Evolutionary conservation across 1,140 invertebrate genomes (phyloP), one percentile per base, ranked within the genome.

Genomic region (Holotrichia oblita): DNA sequence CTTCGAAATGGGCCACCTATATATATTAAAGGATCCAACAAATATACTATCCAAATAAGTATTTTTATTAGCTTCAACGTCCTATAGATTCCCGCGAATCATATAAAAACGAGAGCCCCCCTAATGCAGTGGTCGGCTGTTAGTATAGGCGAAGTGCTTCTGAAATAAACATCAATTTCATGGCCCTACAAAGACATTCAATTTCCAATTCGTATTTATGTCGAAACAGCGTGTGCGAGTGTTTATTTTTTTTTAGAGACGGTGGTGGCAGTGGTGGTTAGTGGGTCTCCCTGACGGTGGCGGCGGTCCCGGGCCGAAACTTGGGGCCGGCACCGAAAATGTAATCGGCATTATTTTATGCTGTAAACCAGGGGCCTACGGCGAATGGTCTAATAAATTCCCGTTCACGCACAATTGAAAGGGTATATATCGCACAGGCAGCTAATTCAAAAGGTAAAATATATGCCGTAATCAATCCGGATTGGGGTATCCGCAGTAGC

Each of bases 341-440:
- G 48, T 55, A 55, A 55, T 55, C 48, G 48, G 48, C 48, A 55
- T 55, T 55, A 55, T 55, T 55, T 55, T 55, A 55, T 17, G 48
- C 17, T 55, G 48, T 55, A 55, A 55, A 55, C 48, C 48, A 55
- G 48, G n/a, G 48, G 48, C 48, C 48, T 55, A 55, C 27, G 12
- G 6, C 48, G 48, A 55, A 55, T 55, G 48, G 48, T 6, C 48
- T 17, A 55, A 55, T 55, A 55, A 55, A 55, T 55, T 55, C 48
- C 48, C 48, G 48, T 55, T 55, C 48, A 55, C 48, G 48, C 48
- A 55, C 48, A 55, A 55, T 55, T 55, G 48, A 55, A 55, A 55
- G 48, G 48, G 14, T 55, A 55, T 55, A 55, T 55, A 55, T 55
- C 48, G 12, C 17, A 55, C 14, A 14, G 48, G 48, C 48, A 55